These are phyloP conservation scores for Mormyrops boulengeri DNA, from an alignment of 2,797 vertebrate species.

Conservation along the genomic window DNA sequence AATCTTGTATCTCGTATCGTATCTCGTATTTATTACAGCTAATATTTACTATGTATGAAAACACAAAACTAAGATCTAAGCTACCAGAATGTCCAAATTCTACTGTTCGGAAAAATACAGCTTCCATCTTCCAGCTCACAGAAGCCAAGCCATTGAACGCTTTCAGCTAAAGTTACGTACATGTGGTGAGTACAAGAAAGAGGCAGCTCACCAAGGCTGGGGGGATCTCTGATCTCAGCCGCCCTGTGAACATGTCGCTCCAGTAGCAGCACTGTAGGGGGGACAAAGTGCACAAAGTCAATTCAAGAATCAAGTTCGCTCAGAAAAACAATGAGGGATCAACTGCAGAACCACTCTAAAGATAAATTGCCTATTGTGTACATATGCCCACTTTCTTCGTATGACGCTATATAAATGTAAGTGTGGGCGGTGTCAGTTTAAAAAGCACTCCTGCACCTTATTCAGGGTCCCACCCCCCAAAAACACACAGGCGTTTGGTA, in stretches of 20 bases:
- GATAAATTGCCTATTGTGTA: neutral
- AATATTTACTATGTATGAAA: neutral
- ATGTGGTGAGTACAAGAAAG: neutral
- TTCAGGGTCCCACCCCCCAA: neutral
- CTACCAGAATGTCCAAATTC: neutral
- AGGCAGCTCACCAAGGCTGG: slow-evolving; percentile 72
- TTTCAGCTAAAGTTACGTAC: neutral
- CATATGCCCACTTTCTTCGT: neutral
- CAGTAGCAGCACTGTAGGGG: slow-evolving; percentile 79
- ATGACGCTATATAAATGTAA: neutral
- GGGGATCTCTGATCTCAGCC: slow-evolving; percentile 89
- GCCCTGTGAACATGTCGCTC: slow-evolving; percentile 96
- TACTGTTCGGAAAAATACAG: neutral
- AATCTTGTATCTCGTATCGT: neutral
- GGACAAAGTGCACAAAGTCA: neutral
- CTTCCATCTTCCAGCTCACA: neutral
- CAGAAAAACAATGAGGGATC: neutral
- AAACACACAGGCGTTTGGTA: slow-evolving; percentile 38
- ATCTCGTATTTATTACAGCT: neutral
- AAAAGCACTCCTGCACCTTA: neutral
- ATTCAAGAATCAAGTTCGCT: neutral
- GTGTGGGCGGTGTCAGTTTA: neutral
- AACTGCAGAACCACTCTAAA: neutral
- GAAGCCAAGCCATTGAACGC: neutral
- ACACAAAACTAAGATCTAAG: neutral